Evolutionary conservation across 2,888 invertebrate species (phyloP).

Genomic region (Sesia bembeciformis): DNA sequence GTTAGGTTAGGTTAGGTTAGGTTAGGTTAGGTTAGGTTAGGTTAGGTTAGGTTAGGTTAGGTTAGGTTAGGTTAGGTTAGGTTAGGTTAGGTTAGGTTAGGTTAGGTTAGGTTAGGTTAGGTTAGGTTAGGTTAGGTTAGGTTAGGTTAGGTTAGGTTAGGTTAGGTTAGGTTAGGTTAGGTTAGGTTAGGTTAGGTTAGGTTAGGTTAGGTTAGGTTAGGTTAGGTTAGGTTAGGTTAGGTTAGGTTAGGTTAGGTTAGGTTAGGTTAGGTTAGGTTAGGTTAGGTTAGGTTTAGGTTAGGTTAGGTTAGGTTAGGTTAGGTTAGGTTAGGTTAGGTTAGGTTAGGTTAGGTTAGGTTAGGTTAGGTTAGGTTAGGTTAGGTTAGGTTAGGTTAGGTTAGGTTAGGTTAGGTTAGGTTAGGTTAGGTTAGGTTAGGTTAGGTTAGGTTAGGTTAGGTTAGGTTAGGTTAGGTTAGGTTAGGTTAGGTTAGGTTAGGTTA

Average conservation of each 20-base stretch:
- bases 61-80: too few species aligned
- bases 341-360: neutral
- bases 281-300: neutral
- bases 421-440: slow-evolving; percentile 1
- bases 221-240: neutral
- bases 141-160: too few species aligned
- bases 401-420: neutral
- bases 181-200: slow-evolving; percentile 2
- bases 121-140: too few species aligned
- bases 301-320: neutral
- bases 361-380: slow-evolving; percentile 1
- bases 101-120: too few species aligned
- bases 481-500: slow-evolving; percentile 1
- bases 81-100: too few species aligned
- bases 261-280: neutral
- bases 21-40: too few species aligned
- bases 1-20: too few species aligned
- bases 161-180: slow-evolving; percentile 3
- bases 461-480: neutral
- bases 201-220: neutral
- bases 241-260: neutral
- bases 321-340: neutral
- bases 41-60: too few species aligned
- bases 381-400: slow-evolving; percentile 2
- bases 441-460: slow-evolving; percentile 2